Evolutionary conservation across 2,888 invertebrate genomes (phyloP).

Genomic region (Platycnemis pennipes): DNA sequence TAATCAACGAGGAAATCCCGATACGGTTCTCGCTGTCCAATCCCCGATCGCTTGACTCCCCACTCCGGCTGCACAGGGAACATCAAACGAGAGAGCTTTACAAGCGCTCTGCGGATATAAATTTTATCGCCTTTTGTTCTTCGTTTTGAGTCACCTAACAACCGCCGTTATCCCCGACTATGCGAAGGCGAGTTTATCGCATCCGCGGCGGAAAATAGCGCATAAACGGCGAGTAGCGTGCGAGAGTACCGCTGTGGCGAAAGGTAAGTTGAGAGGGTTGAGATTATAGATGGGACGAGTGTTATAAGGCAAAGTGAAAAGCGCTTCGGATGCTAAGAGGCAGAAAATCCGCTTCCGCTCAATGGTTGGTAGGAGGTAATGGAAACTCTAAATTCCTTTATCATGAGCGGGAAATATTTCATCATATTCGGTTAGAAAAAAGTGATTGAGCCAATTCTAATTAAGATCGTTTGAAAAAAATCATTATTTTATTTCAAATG

Average conservation of each 20-base stretch:
- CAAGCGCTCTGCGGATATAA: too few relatives aligned
- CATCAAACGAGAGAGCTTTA: too few relatives aligned
- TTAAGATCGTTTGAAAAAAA: too few relatives aligned
- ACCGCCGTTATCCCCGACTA: neutral
- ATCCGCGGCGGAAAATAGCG: neutral
- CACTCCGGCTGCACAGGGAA: too few relatives aligned
- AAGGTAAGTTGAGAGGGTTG: neutral
- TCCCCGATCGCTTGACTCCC: too few relatives aligned
- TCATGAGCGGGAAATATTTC: neutral
- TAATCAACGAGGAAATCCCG: too few relatives aligned
- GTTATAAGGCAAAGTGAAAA: neutral
- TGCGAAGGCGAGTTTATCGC: neutral
- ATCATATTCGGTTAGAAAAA: neutral
- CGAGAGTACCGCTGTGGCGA: neutral
- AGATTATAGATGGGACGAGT: neutral
- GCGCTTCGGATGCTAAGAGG: neutral
- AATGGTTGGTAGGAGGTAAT: neutral
- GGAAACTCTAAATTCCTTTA: neutral
- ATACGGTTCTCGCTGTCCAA: too few relatives aligned
- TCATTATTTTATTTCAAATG: too few relatives aligned
- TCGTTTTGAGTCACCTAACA: too few relatives aligned
- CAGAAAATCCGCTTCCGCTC: neutral
- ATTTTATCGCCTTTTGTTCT: too few relatives aligned
- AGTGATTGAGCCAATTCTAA: too few relatives aligned
- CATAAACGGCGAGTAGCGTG: neutral